Conservation (phyloP, 2,888 invertebrate species). For the Campoletis raptor region DNA sequence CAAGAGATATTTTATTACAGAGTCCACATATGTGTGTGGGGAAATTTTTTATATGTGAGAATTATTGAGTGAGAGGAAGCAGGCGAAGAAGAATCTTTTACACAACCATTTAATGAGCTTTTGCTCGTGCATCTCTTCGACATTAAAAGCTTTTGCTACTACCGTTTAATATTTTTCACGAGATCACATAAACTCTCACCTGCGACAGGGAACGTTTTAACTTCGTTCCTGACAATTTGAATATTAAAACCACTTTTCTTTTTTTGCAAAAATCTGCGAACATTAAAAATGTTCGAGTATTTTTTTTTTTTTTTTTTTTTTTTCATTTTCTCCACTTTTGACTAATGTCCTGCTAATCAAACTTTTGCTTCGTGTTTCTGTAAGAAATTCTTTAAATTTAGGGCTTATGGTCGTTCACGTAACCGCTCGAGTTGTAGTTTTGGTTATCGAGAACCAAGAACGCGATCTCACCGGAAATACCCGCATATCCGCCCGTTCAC, state of each 20-base stretch:
- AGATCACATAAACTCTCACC: not conserved
- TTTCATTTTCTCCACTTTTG: not conserved
- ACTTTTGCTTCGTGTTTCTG: not conserved
- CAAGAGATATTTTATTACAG: constrained; percentile 43
- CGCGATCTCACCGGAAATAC: constrained; percentile 47
- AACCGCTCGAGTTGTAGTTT: constrained; percentile 46
- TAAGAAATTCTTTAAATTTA: not conserved
- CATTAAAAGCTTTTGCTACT: constrained; percentile 22
- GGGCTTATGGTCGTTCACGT: not conserved
- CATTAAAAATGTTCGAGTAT: not conserved
- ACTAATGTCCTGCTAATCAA: not conserved
- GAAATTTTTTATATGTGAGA: constrained; percentile 3
- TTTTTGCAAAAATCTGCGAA: not conserved
- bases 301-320: not conserved
- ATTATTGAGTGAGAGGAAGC: constrained; percentile 29
- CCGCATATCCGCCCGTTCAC: constrained; percentile 60
- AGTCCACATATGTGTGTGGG: not conserved
- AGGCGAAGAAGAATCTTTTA: constrained; percentile 43
- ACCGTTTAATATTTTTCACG: constrained; percentile 1
- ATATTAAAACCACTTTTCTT: not conserved
- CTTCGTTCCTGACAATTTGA: not conserved
- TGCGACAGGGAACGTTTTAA: not conserved
- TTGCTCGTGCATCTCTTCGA: constrained; percentile 8
- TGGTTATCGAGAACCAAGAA: constrained; percentile 32
- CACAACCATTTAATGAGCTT: constrained; percentile 33